A percentile compares a stretch with the other conserved stretches of the same genome.
Conservation (phyloP, 2,797 vertebrate genomes). For the Sylvia borin region DNA sequence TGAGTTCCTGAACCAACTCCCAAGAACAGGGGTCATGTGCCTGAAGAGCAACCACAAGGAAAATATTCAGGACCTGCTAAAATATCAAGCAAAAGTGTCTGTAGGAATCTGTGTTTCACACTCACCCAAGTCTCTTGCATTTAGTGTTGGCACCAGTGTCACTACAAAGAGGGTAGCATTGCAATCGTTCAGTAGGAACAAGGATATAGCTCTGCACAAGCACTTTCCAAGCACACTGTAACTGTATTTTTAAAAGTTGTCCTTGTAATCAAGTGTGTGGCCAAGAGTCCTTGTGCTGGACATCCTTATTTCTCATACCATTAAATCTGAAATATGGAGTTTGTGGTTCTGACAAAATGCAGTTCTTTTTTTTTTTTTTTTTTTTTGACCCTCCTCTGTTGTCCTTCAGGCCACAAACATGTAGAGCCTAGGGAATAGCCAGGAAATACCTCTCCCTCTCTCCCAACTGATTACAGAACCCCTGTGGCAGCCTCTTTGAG, state of each 20-base stretch:
- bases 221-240: neutral
- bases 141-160: neutral
- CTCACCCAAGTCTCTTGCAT: neutral
- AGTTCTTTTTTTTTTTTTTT: neutral
- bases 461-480: neutral
- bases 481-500: neutral
- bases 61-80: neutral
- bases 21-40: neutral
- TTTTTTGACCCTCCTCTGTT: neutral
- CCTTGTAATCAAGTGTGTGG: neutral
- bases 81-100: neutral
- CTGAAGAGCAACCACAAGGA: neutral
- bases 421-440: neutral
- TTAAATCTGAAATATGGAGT: neutral
- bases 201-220: neutral
- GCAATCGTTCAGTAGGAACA: neutral
- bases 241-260: neutral
- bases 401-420: neutral
- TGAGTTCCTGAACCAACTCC: neutral
- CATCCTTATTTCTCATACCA: neutral
- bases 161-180: neutral
- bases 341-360: neutral
- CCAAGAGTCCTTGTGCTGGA: neutral
- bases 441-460: slow-evolving; percentile 27
- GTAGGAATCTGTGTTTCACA: neutral